phyloP scores from a whole-genome alignment of 64 coral and sea anemone genomes.

The Montipora sp. region DNA sequence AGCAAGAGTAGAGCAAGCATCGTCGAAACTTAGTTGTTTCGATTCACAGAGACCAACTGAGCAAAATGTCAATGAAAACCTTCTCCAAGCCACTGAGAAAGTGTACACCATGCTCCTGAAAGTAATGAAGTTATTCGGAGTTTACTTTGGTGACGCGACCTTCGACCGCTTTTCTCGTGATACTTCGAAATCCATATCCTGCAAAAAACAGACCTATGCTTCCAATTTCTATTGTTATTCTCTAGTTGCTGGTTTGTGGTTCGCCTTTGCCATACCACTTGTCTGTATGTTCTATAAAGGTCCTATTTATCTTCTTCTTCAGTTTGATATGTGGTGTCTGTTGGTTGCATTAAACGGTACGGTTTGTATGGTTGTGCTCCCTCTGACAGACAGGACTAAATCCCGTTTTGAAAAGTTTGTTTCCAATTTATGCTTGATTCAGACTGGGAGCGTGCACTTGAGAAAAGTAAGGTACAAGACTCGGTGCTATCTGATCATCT shows the following conservation, averaged over 20 bases:
- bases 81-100: neutral
- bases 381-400: neutral
- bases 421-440: neutral
- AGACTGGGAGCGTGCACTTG: neutral
- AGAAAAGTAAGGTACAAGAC: neutral
- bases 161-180: neutral
- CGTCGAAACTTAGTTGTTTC: too few relatives aligned
- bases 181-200: too few relatives aligned
- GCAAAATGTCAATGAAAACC: neutral
- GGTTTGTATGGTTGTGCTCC: neutral
- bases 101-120: neutral
- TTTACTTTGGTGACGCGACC: neutral
- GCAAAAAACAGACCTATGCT: neutral
- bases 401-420: slow-evolving; percentile 14
- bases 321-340: neutral
- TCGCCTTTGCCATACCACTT: neutral
- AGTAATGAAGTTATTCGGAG: slow-evolving; percentile 15
- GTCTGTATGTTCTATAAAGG: neutral
- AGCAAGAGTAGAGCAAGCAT: too few relatives aligned
- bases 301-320: neutral
- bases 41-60: neutral
- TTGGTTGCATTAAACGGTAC: neutral
- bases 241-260: neutral
- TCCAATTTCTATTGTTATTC: neutral
- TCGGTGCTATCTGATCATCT: neutral